Evolutionary conservation across 2,888 invertebrate species (phyloP), one percentile per base, ranked within the genome.

Genomic region (Chrysopilus asiliformis): DNA sequence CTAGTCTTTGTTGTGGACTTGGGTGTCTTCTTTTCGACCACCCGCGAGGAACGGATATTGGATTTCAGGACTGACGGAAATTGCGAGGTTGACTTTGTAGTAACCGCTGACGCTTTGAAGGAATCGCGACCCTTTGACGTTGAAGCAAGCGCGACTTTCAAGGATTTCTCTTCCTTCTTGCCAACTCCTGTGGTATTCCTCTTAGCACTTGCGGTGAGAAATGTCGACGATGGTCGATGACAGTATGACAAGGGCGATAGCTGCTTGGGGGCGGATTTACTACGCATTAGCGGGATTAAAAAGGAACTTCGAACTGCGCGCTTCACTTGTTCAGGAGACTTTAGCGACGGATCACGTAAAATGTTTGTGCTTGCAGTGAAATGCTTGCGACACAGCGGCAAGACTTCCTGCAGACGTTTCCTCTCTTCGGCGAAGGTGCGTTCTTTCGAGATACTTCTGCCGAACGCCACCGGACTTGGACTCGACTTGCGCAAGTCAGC

Each of bases 291-390:
- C 20, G 55, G 55, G 3, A 51, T 54, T 36, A 58, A 61, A 44
- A 57, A 57, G 7, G 43, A 44, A 0, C 58, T 62, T 39, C 60
- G 65, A 36, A 63, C 59, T 6, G 64, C 66, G 40, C 64, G 64
- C 42, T 68, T 68, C 1, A 72, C 72, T 50, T 74, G 72, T 17
- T 66, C 67, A 1, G 75, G 71, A 1, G 74, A 73, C 26, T 70
- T 58, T 4, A 76, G 52, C 37, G 71, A 71, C 0, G 73, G 68
- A 20, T 75, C 60, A 3, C 58, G 45, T 29, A 64, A 44, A 4
- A 64, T 64, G 38, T 61, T 62, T 5, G 63, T 64, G 40, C 61
- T 60, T 0, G 60, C 59, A 43, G 60, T 57, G 24, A 62, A 60
- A 35, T 56, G 57, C 34, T 53, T 53, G 12, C 57, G 53, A 35